These are phyloP conservation scores for Oconnorella tubifera DNA, from an alignment of 2,888 invertebrate species.

Conservation along the genomic window DNA sequence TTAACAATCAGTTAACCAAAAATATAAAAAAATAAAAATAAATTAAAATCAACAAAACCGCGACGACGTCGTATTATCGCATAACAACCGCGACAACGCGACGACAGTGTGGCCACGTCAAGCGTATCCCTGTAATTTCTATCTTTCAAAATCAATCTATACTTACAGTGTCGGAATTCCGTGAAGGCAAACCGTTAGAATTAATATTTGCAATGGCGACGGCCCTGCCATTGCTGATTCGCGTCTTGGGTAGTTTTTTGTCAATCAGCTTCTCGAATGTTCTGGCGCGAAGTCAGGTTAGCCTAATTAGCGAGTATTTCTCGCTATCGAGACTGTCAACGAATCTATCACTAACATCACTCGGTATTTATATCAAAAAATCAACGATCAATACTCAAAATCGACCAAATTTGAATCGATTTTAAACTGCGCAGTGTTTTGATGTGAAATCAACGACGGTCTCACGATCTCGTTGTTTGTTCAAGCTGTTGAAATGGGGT, in stretches of 20 bases:
- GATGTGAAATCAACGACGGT: not conserved
- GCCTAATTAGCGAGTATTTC: not conserved
- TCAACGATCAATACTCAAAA: no score
- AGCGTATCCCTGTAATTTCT: no score
- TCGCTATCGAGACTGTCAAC: not conserved
- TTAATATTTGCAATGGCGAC: conserved; percentile 17
- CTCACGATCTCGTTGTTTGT: not conserved
- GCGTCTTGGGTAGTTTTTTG: not conserved
- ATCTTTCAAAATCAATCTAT: no score
- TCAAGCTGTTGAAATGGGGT: not conserved
- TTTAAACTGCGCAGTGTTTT: not conserved
- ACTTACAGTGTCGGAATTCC: conserved; percentile 19
- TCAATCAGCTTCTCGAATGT: not conserved
- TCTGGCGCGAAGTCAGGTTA: not conserved
- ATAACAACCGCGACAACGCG: no score
- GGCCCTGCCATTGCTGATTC: conserved; percentile 17
- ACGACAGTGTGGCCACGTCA: no score
- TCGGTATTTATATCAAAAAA: not conserved
- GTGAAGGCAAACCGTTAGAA: conserved; percentile 13
- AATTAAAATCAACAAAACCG: no score
- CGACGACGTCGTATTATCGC: not conserved
- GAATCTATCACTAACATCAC: not conserved
- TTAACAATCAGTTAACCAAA: no score
- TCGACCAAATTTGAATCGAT: no score
- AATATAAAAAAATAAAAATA: no score